Conservation (phyloP, 2,113 vertebrate genomes). For the Carettochelys insculpta region DNA sequence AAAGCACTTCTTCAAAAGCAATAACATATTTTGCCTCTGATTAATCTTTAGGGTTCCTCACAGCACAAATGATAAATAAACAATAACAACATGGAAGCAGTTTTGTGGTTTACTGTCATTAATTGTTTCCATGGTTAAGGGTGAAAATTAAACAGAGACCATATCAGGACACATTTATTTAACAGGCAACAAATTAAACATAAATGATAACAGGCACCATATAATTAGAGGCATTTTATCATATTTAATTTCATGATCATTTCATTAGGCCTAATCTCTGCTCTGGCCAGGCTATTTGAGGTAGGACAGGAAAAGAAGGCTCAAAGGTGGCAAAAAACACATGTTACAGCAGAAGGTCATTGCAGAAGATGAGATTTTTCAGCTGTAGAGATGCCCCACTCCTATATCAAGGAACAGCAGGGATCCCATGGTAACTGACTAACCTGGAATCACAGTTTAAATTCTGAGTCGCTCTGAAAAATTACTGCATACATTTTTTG, state of each 20-base stretch:
- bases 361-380: neutral
- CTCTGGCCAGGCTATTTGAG: neutral
- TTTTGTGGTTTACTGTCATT: neutral
- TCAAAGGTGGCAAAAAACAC: neutral
- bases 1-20: neutral
- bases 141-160: rapidly evolving
- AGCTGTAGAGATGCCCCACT: neutral
- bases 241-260: neutral
- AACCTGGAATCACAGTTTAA: neutral
- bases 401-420: neutral
- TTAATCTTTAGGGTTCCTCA: neutral
- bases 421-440: neutral
- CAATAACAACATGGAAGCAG: neutral
- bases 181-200: neutral
- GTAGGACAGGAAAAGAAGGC: neutral
- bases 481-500: neutral
- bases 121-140: neutral
- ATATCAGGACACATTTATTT: neutral
- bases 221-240: neutral
- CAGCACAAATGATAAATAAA: neutral
- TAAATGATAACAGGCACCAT: neutral
- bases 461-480: neutral
- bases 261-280: neutral
- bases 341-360: neutral
- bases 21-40: neutral